Percentiles rank a stretch among this genome's conserved stretches.
Conservation (phyloP, 2,797 vertebrate species). For the Macrochelys suwanniensis region DNA sequence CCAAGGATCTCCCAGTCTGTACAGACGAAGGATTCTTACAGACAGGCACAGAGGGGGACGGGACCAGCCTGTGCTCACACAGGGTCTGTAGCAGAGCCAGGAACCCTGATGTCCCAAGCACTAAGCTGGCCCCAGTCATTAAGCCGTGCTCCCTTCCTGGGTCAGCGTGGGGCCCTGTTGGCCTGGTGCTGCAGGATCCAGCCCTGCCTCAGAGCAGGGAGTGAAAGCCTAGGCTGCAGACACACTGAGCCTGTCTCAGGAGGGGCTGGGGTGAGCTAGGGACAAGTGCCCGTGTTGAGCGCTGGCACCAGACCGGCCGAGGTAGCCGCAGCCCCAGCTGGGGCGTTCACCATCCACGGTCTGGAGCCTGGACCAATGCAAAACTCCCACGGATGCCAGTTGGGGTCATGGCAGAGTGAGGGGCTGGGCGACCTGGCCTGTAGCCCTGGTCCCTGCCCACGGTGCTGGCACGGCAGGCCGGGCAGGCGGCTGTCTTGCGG, state of each 20-base stretch:
- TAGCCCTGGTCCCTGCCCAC: neutral
- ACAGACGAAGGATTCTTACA: too few relatives aligned
- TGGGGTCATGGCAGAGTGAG: neutral
- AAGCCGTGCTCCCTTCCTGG: too few relatives aligned
- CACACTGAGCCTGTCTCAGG: neutral
- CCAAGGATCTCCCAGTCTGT: too few relatives aligned
- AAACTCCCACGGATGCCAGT: neutral
- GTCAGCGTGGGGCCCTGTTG: neutral
- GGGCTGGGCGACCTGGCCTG: neutral
- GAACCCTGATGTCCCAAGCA: too few relatives aligned
- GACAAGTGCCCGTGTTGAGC: neutral
- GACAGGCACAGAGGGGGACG: too few relatives aligned
- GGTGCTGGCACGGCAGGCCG: neutral
- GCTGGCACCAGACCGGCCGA: neutral
- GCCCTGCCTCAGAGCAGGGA: neutral
- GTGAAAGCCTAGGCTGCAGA: too few relatives aligned
- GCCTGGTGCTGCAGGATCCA: neutral
- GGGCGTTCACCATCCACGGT: neutral
- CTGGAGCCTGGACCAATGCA: too few relatives aligned
- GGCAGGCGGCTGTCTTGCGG: neutral
- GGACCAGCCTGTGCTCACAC: too few relatives aligned
- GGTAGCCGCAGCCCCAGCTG: neutral
- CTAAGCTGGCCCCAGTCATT: neutral
- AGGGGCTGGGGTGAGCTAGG: neutral
- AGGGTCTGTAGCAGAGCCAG: too few relatives aligned